Base-by-base conservation (phyloP, 2,888 invertebrate species). In the Cheilosia soror region DNA sequence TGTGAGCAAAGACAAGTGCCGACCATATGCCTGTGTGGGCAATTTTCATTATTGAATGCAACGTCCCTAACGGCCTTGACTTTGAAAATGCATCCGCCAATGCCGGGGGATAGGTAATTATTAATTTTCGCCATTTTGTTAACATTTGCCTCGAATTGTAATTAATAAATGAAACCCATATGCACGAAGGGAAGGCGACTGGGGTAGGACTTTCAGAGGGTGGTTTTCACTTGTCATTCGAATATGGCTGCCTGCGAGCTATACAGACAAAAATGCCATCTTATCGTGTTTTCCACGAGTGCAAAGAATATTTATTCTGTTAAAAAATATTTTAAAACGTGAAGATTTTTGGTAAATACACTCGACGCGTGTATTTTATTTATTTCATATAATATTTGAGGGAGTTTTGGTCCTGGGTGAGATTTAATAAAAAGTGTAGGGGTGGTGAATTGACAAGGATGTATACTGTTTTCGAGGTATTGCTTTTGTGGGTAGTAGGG, bases 61-160 rank as follows among this genome's bases (percentile, higher is more conserved):
- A 27, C 42, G n/a, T 44, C 69, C 58, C 47, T 29, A 15, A 31
- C 27, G 80, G 53, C 84, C 84, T 79, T 80, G 80, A 80, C 84
- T 75, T 84, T 84, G 80, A 84, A 80, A 84, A 75, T 66, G 65
- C 65, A 79, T 63, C 71, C 68, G 51, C 47, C 15, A 5, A 31
- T 72, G 25, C 15, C 9, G n/a, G 33, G 27, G 9, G 40, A 42
- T 31, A 25, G 73, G 37, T 40, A 11, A 5, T 15, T 47, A 47
- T 69, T 60, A 72, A 49, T 3, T 0, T 5, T 20, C 11, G 1
- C 51, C 15, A n/a, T 49, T 76, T 60, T 68, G 47, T 68, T 68
- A 27, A 49, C 58, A 47, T 15, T 57, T 25, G 51, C 20, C 5
- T 20, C 13, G 11, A 13, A 37, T 27, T 1, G 1, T n/a, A 42